A percentile compares a stretch with the other conserved stretches of the same genome.
These are phyloP conservation scores for Amphipoea lucens DNA, from an alignment of 2,888 invertebrate species.

Conservation along the genomic window DNA sequence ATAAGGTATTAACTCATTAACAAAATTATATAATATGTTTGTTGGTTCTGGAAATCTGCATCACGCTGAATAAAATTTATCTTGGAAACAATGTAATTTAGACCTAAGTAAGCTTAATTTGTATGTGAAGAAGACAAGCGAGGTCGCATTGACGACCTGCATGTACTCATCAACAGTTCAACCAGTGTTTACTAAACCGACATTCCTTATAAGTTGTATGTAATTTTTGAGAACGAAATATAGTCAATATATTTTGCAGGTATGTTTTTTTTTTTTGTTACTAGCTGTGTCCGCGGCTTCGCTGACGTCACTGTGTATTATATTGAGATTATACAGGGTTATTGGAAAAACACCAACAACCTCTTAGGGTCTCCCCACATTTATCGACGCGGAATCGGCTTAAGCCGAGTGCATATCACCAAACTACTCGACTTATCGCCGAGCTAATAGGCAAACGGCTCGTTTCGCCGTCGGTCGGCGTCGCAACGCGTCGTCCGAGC, in stretches of 20 bases:
- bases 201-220: constrained; percentile 83
- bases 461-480: too few relatives aligned
- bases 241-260: constrained; percentile 83
- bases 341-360: too few relatives aligned
- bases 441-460: too few relatives aligned
- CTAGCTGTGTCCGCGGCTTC: neutral
- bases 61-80: constrained; percentile 49
- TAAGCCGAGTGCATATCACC: too few relatives aligned
- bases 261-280: neutral
- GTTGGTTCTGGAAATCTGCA: constrained; percentile 57
- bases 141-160: constrained; percentile 43
- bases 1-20: constrained; percentile 59
- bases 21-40: constrained; percentile 59
- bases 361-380: too few relatives aligned
- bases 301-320: too few relatives aligned
- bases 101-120: constrained; percentile 51
- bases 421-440: too few relatives aligned
- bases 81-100: constrained; percentile 44
- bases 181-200: constrained; percentile 69
- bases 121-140: constrained; percentile 36
- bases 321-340: too few relatives aligned
- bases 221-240: constrained; percentile 81
- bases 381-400: too few relatives aligned
- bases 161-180: constrained; percentile 61
- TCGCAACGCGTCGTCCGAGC: too few relatives aligned